Base-by-base conservation (phyloP, 2,113 vertebrate species). In the Mirounga angustirostris region DNA sequence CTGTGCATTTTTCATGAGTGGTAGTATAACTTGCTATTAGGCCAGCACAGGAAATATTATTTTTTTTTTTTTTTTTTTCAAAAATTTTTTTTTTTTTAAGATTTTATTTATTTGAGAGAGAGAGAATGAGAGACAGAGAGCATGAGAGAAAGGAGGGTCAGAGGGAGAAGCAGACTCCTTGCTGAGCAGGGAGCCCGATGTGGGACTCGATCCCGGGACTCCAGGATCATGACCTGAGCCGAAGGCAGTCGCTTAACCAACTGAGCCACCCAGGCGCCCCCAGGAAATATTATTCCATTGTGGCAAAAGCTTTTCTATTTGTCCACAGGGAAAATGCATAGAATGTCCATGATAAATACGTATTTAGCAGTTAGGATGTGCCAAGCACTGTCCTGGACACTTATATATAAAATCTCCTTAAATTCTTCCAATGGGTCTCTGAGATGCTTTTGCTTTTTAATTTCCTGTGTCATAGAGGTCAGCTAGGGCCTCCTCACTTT, bases 1-100 rank as follows among this genome's bases (percentile, higher is more conserved):
- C 14, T 12, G 19, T 58, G n/a, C 74, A 78, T 94, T 95, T 88
- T 85, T 88, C 71, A 56, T 74, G 92, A 95, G 46, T 69, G 71
- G 61, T 4, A 5, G 79, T 54, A 16, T 33, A 63, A 71, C 43
- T 93, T 90, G 52, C 52, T 58, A 67, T 65, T 12, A 95, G 78
- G 78, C 69, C 46, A 56, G 1, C 18, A n/a, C 33, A n/a, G 69
- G 58, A 50, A 61, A 92, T 63, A 30, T 16, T 4, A 7, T 58
- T 50, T n/a, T n/a, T n/a, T n/a, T n/a, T n/a, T n/a, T n/a, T n/a
- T n/a, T n/a, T n/a, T n/a, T n/a, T n/a, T n/a, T n/a, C n/a, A n/a
- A n/a, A n/a, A n/a, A n/a, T n/a, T n/a, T n/a, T n/a, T n/a, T n/a
- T n/a, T n/a, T n/a, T n/a, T n/a, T n/a, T n/a, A n/a, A n/a, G n/a